phyloP scores from a whole-genome alignment of 2,113 vertebrate species.

The Psittacus erithacus region DNA sequence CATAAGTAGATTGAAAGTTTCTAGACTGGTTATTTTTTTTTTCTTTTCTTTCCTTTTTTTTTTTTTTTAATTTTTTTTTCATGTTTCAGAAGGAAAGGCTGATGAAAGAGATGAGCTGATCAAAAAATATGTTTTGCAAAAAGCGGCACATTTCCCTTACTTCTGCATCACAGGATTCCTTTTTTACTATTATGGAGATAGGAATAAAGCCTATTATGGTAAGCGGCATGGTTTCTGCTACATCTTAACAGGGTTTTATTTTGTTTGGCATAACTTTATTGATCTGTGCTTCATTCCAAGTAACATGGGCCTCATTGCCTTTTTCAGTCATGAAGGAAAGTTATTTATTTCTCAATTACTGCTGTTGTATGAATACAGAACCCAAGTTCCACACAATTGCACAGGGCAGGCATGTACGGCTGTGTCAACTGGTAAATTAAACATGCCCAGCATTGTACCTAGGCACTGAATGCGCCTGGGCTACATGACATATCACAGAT shows the following conservation, averaged over 20 bases:
- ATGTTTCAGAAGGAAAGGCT: not conserved
- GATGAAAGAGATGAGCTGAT: not conserved
- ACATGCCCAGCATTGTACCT: not conserved
- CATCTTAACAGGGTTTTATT: not conserved
- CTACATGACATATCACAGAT: not conserved
- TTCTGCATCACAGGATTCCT: not conserved
- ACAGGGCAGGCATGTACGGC: not conserved
- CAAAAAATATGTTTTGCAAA: not conserved
- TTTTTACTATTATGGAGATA: not conserved
- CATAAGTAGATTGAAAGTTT: not conserved
- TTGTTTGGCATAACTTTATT: not conserved
- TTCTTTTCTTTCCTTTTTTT: fast-evolving
- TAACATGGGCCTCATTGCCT: not conserved
- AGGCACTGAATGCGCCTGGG: not conserved
- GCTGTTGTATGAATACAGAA: not conserved
- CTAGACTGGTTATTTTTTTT: not conserved
- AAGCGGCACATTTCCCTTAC: not conserved
- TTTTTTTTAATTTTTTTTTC: not conserved
- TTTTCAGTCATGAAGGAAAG: not conserved
- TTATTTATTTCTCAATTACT: not conserved
- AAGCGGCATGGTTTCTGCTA: not conserved
- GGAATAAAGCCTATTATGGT: not conserved
- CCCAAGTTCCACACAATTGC: not conserved
- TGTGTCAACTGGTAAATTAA: not conserved
- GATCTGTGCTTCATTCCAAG: not conserved